Base-by-base conservation (phyloP, 2,113 vertebrate genomes). In the Ptilonorhynchus violaceus region DNA sequence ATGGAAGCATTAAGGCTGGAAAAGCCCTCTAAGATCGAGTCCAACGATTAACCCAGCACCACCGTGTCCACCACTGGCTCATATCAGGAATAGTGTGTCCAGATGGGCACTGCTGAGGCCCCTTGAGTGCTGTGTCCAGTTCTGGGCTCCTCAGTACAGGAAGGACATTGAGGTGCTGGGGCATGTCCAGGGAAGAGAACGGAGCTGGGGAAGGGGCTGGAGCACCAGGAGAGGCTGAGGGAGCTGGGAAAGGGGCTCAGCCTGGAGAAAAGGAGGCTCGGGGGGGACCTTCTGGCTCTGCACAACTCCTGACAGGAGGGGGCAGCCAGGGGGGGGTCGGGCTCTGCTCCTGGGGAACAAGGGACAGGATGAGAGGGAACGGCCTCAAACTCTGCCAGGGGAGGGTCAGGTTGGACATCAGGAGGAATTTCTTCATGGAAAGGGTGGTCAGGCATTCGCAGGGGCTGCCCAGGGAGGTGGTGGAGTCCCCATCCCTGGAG, bases 291-390 rank as follows among this genome's bases (percentile, higher is more conserved):
- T 41, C 0, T 66, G 60, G 15, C 30, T 75, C 42, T 66, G 30
- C 60, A 75, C 35, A 75, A 1, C 5, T 49, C 60, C 35, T 75
- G 70, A 30, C n/a, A 75, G 42, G 60, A 49, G 35, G 6, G n/a
- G 23, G 1, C 19, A 28, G 50, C 23, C 0, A 1, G 56, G 0
- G 15, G 9, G n/a, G 8, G 11, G 24, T 30, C 0, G 0, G 62
- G 72, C 31, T 68, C 21, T 59, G 44, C 33, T 77, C 31, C 22
- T 53, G 50, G 37, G 52, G 21, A 67, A 42, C 46, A 77, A 8
- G 22, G 49, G 33, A 53, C 17, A 63, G 37, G 35, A 50, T 0
- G 1, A 27, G 16, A 1, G 16, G 11, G 10, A 77, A 44, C 0
- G 0, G 11, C 33, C 18, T 27, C 44, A 33, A 1, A 14, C 0